A percentile compares a stretch with the other conserved stretches of the same genome.
Evolutionary conservation across 2,113 vertebrate genomes (phyloP).

Genomic region (Epinephelus cyanopodus): DNA sequence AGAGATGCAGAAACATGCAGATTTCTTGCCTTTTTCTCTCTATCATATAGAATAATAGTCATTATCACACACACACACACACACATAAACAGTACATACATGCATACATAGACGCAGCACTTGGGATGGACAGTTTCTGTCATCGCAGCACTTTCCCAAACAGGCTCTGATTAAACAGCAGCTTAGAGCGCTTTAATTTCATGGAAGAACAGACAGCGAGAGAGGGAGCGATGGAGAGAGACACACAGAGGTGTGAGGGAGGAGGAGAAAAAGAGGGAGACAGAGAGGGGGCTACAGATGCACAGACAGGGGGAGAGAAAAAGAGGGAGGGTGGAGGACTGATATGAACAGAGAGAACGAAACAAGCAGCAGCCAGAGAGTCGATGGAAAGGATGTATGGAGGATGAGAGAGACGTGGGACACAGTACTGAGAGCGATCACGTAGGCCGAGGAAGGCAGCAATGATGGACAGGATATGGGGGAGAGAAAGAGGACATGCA

Average conservation of each 20-base stretch:
- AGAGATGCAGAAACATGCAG: conserved; percentile 7
- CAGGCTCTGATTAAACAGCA: conserved; percentile 83
- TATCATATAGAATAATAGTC: conserved; percentile 25
- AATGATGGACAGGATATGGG: conserved; percentile 59
- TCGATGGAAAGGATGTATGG: conserved; percentile 55
- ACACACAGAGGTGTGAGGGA: conserved; percentile 30
- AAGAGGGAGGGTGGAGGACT: neutral
- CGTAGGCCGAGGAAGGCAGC: conserved; percentile 36
- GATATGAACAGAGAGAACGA: conserved; percentile 49
- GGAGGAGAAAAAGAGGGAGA: conserved; percentile 4
- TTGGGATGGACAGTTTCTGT: conserved; percentile 75
- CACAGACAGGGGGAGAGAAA: conserved; percentile 40
- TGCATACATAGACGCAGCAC: conserved; percentile 55
- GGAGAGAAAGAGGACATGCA: conserved; percentile 26
- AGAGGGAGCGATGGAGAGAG: conserved; percentile 64
- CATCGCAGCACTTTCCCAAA: conserved; percentile 83
- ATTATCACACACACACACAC: conserved; percentile 17
- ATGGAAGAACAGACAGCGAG: conserved; percentile 86
- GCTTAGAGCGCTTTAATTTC: conserved; percentile 86
- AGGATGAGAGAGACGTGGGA: conserved; percentile 54
- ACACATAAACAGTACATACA: conserved; percentile 33
- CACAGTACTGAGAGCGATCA: conserved; percentile 52
- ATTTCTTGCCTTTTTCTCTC: conserved; percentile 12
- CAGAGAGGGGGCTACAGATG: conserved; percentile 42
- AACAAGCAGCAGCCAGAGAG: conserved; percentile 47